Evolutionary conservation across 2,888 invertebrate genomes (phyloP), one percentile per base, ranked within the genome.

Genomic region (Lottia gigantea): DNA sequence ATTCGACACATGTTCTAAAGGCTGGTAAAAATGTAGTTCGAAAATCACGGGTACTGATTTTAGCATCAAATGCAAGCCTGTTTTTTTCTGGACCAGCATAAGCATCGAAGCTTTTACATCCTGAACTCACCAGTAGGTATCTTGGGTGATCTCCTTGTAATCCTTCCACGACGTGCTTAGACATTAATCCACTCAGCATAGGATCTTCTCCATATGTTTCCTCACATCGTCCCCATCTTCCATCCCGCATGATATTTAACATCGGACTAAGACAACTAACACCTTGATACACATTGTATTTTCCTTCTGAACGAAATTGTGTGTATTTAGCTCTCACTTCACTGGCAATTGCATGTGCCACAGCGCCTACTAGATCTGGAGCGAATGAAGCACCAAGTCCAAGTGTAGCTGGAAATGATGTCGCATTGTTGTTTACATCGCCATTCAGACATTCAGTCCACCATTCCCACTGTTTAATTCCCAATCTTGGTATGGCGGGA

Each of bases 151-250:
- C 64, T 4, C 86, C 86, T 70, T 86, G 86, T n/a, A 86, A 73
- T 40, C 86, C 85, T 15, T 70, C 66, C 0, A 86, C 85, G 78
- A 80, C 85, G 25, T 74, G 67, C 40, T 64, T 55, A 4, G 82
- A 82, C 71, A 81, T 73, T 11, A 71, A 71, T 16, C 85, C 85
- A 45, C 78, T 79, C 40, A 86, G 72, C 71, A 76, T 85, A 0
- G 86, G 86, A 69, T 86, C 85, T 68, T 86, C 86, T 16, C 86
- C 85, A 70, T 85, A 86, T 3, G 86, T 86, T 70, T 86, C 86
- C 85, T 85, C 55, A 23, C 55, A 55, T 19, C 82, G 62, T 7
- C 82, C 82, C 82, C 82, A 82, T 31, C 82, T 67, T 7, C 82
- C 82, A 70, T 82, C 82, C 25, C 82, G 68, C 77, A 78, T 75